Base-by-base conservation (phyloP, 2,797 vertebrate species). In the Morelia viridis region DNA sequence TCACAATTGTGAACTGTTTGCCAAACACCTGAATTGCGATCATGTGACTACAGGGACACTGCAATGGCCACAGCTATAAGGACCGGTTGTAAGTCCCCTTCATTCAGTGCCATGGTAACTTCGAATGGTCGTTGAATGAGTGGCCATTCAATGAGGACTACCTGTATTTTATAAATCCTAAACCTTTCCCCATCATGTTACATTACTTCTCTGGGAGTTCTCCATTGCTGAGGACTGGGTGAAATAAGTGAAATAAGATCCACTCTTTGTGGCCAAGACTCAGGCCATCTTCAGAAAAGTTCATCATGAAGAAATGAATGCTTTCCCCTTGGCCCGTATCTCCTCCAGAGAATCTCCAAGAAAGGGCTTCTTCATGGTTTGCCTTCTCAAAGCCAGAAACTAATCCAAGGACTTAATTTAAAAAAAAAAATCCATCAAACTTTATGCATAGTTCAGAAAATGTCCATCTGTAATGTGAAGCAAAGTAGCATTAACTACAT, bases 361-460 rank as follows among this genome's bases (percentile, higher is more conserved):
- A 71, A 90, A 87, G 61, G 41, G 57, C 28, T 22, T 9, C 84
- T 50, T n/a, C 17, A 68, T 87, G 35, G 15, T 91, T 94, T 95
- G 50, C 13, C 53, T 56, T 58, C 89, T 90, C 12, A 76, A 87
- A 85, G 19, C 4, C 0, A 85, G 46, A 96, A 35, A n/a, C 94
- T 93, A 95, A 91, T 93, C 71, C 87, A 61, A 76, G 93, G 94
- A 95, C 89, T 95, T 94, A 96, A 31, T 86, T 86, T 88, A 3
- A 88, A 88, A 50, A 93, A 80, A 96, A 94, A 92, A 93, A 95
- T 94, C 94, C 91, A 90, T 95, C 57, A 85, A 28, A 62, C 71
- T 96, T 96, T 91, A 89, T 88, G 89, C 57, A 94, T 94, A 95
- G 86, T 91, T 90, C 90, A 92, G n/a, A 93, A 93, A 87, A 61